Conservation (phyloP, 1,140 invertebrate species). For the Panagrolaimus sp. region DNA sequence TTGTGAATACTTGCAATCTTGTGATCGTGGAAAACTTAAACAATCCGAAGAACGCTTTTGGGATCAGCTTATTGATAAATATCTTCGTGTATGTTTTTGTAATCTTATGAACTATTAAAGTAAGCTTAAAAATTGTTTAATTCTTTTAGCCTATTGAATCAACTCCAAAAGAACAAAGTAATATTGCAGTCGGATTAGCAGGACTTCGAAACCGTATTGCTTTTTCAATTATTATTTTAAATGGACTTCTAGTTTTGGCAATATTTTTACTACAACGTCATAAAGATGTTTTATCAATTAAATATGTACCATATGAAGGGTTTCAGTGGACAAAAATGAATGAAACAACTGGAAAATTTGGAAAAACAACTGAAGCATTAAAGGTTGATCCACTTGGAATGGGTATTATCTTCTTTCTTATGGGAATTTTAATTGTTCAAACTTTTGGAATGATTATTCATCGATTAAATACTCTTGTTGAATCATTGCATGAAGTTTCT, state of each 20-base stretch:
- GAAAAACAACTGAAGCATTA: conserved; percentile 48
- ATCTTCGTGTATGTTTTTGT: conserved; percentile 41
- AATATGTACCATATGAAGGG: conserved; percentile 42
- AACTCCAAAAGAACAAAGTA: conserved; percentile 45
- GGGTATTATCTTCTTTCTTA: conserved; percentile 61
- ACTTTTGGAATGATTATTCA: conserved; percentile 61
- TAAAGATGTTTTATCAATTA: conserved; percentile 58
- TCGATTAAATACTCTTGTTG: conserved; percentile 59
- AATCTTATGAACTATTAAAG: not conserved
- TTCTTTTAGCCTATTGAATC: conserved; percentile 38
- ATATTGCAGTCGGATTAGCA: conserved; percentile 58
- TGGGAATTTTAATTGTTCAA: conserved; percentile 57
- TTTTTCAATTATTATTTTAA: conserved; percentile 63
- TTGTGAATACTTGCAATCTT: conserved; percentile 47
- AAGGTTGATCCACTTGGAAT: conserved; percentile 61
- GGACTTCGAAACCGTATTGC: conserved; percentile 62
- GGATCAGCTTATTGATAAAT: conserved; percentile 53
- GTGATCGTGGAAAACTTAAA: conserved; percentile 45
- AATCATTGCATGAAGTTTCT: conserved; percentile 49
- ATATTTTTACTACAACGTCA: conserved; percentile 61
- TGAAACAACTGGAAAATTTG: conserved; percentile 44
- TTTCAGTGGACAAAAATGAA: conserved; percentile 55
- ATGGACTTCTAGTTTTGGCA: conserved; percentile 62
- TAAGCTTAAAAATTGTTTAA: too few relatives aligned
- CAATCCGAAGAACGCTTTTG: conserved; percentile 47